phyloP scores from a whole-genome alignment of 2,113 vertebrate genomes.

The Plotosus lineatus region DNA sequence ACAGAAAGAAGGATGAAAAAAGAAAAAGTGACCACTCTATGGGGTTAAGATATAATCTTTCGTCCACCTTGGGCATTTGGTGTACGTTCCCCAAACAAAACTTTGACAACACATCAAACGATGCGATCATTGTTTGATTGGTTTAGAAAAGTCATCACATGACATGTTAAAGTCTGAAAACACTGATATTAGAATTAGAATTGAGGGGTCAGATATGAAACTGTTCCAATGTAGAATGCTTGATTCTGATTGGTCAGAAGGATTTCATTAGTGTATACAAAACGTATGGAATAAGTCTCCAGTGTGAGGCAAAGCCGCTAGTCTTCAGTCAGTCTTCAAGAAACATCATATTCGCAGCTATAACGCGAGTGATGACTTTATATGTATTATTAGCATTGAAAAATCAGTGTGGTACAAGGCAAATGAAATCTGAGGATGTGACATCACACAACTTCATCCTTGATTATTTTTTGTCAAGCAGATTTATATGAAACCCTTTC shows the following conservation, averaged over 20 bases:
- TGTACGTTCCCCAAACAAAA: not conserved
- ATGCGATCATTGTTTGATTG: not conserved
- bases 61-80: constrained; percentile 27
- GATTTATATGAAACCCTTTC: not conserved
- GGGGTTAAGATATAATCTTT: constrained; percentile 68
- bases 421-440: not conserved
- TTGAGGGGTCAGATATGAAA: too few relatives aligned
- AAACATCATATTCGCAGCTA: not conserved
- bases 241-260: not conserved
- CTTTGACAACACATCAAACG: not conserved
- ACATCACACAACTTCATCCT: not conserved
- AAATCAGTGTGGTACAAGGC: not conserved
- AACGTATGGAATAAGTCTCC: not conserved
- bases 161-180: not conserved
- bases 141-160: not conserved
- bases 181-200: too few relatives aligned
- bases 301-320: not conserved
- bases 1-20: constrained; percentile 46
- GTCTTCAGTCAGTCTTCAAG: not conserved
- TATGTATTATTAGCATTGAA: not conserved
- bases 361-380: not conserved
- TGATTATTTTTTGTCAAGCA: too few relatives aligned
- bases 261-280: not conserved
- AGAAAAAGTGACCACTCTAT: constrained; percentile 63
- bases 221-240: not conserved